These are phyloP conservation scores for Pseudeuparius sepicola DNA, from an alignment of 2,888 invertebrate species.

Conservation along the genomic window DNA sequence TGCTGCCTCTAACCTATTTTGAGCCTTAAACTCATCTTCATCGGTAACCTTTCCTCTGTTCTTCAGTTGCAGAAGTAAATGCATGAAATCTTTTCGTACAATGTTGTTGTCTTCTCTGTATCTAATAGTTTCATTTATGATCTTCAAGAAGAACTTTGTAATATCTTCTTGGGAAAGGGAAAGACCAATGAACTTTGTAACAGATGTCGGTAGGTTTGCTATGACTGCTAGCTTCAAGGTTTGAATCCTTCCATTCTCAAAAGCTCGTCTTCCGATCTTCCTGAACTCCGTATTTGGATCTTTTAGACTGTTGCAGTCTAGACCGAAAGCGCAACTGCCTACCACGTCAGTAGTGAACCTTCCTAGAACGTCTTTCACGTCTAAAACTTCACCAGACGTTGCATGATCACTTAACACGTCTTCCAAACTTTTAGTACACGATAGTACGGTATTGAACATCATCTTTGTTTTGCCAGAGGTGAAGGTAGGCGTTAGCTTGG, in stretches of 20 bases:
- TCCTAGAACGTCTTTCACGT: slow-evolving; percentile 41
- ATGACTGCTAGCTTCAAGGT: not conserved
- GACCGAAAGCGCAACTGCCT: slow-evolving; percentile 47
- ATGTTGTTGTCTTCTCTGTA: no score
- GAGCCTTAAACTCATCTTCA: no score
- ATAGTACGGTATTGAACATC: slow-evolving; percentile 50
- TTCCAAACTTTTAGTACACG: slow-evolving; percentile 44
- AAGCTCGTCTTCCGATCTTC: slow-evolving; percentile 24
- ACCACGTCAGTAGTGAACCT: slow-evolving; percentile 49
- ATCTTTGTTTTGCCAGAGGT: slow-evolving; percentile 55
- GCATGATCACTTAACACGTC: slow-evolving; percentile 36
- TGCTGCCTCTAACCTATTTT: no score
- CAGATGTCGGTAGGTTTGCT: not conserved
- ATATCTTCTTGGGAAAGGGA: not conserved
- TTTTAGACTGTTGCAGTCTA: slow-evolving; percentile 45
- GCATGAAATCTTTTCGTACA: no score
- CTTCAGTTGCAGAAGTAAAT: no score
- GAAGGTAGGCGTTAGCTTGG: slow-evolving; percentile 46
- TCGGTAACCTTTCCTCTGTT: no score
- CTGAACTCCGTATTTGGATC: slow-evolving; percentile 43
- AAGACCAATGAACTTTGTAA: slow-evolving; percentile 1
- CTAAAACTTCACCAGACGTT: slow-evolving; percentile 14
- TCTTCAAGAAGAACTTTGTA: slow-evolving; percentile 3
- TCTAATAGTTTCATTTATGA: not conserved
- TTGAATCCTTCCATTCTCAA: not conserved